phyloP scores from a whole-genome alignment of 2,797 vertebrate genomes.

The Borostomias antarcticus region DNA sequence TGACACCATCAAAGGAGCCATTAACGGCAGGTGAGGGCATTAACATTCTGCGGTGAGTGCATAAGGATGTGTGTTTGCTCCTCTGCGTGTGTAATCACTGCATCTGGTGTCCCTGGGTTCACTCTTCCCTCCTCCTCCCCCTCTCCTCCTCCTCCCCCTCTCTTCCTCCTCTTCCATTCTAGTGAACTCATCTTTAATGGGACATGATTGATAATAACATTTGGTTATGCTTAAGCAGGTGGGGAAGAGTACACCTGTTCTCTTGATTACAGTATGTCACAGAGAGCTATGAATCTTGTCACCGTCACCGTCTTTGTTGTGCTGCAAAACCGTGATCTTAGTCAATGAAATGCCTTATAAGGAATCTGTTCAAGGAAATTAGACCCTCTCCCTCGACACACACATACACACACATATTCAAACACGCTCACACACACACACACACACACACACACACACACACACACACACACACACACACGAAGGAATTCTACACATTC shows the following conservation, averaged over 20 bases:
- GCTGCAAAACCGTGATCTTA: constrained; percentile 27
- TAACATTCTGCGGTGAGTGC: constrained; percentile 62
- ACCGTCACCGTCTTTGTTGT: constrained; percentile 31
- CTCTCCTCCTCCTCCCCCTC: background rate
- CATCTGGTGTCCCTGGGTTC: constrained; percentile 55
- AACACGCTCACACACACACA: constrained; percentile 18
- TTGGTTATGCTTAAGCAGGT: constrained; percentile 21
- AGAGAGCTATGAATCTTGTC: constrained; percentile 23
- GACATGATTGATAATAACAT: constrained; percentile 2
- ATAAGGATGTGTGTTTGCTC: constrained; percentile 61
- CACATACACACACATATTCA: too few relatives aligned
- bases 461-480: constrained; percentile 5
- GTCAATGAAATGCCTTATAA: background rate
- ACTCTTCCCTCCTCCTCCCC: background rate
- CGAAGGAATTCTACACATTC: constrained; percentile 4
- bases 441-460: constrained; percentile 10
- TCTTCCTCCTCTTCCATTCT: background rate
- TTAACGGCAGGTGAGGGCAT: constrained; percentile 66
- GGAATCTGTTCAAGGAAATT: background rate
- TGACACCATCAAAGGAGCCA: constrained; percentile 65
- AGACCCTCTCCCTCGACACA: background rate
- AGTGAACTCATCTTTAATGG: constrained; percentile 2
- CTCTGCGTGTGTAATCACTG: constrained; percentile 52
- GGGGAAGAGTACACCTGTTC: constrained; percentile 21
- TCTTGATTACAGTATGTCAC: constrained; percentile 52